These are phyloP conservation scores for Drosophila arawakana DNA, from an alignment of 1,140 invertebrate genomes.

Conservation along the genomic window DNA sequence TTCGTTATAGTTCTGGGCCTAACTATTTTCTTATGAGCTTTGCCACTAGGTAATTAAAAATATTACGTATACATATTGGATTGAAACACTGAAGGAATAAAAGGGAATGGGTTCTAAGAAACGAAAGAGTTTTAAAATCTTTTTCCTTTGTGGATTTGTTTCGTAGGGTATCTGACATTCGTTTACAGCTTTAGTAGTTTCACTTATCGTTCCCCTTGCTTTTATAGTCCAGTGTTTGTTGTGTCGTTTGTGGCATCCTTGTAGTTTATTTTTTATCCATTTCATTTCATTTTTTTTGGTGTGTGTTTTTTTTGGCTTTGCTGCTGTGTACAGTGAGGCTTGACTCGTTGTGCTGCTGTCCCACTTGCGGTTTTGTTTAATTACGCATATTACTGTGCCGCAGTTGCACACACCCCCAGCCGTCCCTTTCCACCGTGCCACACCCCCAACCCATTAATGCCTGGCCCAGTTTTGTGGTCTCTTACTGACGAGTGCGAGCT, in stretches of 20 bases:
- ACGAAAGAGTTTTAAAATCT: no score
- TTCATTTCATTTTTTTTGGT: conserved; percentile 3
- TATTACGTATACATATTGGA: not conserved
- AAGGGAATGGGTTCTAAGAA: no score
- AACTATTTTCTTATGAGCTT: not conserved
- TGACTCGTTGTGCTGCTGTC: conserved; percentile 56
- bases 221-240: conserved; percentile 41
- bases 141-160: not conserved
- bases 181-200: not conserved
- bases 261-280: conserved; percentile 9
- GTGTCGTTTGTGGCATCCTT: conserved; percentile 51
- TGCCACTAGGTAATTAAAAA: not conserved
- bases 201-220: conserved; percentile 19
- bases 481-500: conserved; percentile 60
- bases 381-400: conserved; percentile 75
- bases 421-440: not conserved
- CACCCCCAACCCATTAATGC: not conserved
- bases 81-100: no score
- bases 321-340: conserved; percentile 9
- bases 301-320: conserved; percentile 7
- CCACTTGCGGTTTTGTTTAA: conserved; percentile 80
- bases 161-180: conserved; percentile 6
- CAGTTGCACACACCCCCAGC: not conserved
- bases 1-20: not conserved
- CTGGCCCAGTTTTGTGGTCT: conserved; percentile 56